Base-by-base conservation (phyloP, 1,140 invertebrate species). In the Drosophila quadrilineata region DNA sequence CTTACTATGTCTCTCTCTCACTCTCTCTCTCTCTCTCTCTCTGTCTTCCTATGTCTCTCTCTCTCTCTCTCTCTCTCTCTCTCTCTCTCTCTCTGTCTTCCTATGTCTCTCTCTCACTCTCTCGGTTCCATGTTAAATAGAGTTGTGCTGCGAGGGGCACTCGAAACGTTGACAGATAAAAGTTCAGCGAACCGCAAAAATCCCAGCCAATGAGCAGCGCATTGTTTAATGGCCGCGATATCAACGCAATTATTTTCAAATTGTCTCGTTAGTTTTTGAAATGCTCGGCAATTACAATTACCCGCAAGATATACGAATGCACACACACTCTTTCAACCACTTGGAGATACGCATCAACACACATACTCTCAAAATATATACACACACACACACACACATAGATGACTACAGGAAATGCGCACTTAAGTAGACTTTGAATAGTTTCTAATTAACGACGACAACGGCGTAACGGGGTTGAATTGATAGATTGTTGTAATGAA, bases 401-500 rank as follows among this genome's bases (percentile, higher is more conserved):
- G 40, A 38, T 43, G 46, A 21, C 26, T 33, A 71, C 79, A 73
- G 77, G 77, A 84, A 84, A 48, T 71, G 70, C 70, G 77, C 79
- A 84, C 77, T 84, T 84, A 84, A 85, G 79, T 77, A 85, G 69
- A 84, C 79, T 84, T 63, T 85, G 77, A 84, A 84, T 84, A 85
- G 77, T 85, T 84, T 84, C 79, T 84, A 84, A 84, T 84, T 84
- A 84, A 84, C 73, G 53, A 26, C 64, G 76, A 82, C 76, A 82
- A 69, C 76, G 58, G 79, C 77, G 73, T 73, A 76, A 85, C 70
- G 73, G 59, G 79, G 70, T 70, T 59, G 76, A 69, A n/a, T 63
- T 62, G 62, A 58, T 53, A 26, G 41, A 54, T 53, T 49, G 50
- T n/a, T n/a, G n/a, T n/a, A 56, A 19, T 56, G 63, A 24, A 46